Evolutionary conservation across 1,140 invertebrate genomes (phyloP), one percentile per base, ranked within the genome.

Genomic region (Brachionus paranguensis): DNA sequence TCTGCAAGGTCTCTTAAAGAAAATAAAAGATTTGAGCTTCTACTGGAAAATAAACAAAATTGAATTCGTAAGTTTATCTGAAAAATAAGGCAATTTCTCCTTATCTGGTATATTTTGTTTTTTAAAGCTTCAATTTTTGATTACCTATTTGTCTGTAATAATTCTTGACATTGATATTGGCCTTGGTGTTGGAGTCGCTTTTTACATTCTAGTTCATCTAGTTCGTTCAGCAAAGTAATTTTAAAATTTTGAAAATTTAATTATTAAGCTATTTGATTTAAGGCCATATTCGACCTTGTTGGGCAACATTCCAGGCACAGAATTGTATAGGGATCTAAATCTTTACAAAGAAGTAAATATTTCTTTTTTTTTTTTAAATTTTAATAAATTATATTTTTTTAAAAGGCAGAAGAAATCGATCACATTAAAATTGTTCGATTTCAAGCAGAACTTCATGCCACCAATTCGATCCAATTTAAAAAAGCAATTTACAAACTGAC

Each of bases 1-100:
- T 12, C 85, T 91, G 17, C 88, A 89, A 78, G 86, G 86, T 84
- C 88, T 91, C 85, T 87, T 91, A 55, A 83, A 90, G 45, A 90
- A 91, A 86, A 85, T 90, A 85, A 90, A 4, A 85, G 85, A 17
- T 81, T 86, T 78, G 85, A 89, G 6, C 90, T 87, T 64, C 27
- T 64, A 64, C 27, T 81, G 64, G 87, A 87, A 85, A 65, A 85
- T 90, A 10, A 91, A 90, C 6, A 87, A 86, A 86, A 86, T 88
- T 76, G 90, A 91, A 60, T 89, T 86, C 85, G 88, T 89, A 86
- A 87, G 87, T 85, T 20, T 72, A 41, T 20, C 4, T 8, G 0
- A 41, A 41, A 10, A 41, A 41, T 7, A 72, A 70, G 10, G 1
- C 3, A 33, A 4, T 43, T 17, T 43, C 12, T 68, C 4, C 14